Evolutionary conservation across 2,888 invertebrate genomes (phyloP).

Genomic region (Caenorhabditis uteleia): DNA sequence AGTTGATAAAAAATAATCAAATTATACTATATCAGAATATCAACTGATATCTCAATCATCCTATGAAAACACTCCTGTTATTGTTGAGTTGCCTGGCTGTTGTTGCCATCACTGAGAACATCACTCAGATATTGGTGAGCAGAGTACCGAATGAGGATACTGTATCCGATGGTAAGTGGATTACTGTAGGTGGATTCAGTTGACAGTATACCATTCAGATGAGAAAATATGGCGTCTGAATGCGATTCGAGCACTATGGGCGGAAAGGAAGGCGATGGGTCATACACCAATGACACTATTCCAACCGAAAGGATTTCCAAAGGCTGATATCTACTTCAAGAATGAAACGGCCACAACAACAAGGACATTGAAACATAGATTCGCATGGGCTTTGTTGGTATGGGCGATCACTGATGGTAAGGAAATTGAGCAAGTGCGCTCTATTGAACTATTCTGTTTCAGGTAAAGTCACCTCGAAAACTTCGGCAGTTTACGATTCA

Average conservation of each 20-base stretch:
- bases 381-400: constrained; percentile 59
- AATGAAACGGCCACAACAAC: constrained; percentile 56
- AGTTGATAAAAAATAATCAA: too few species aligned
- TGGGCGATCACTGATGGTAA: constrained; percentile 62
- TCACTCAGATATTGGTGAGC: constrained; percentile 19
- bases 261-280: constrained; percentile 53
- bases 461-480: constrained; percentile 37
- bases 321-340: constrained; percentile 57
- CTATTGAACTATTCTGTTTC: background rate
- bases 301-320: constrained; percentile 44
- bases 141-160: constrained; percentile 21
- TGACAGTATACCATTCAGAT: constrained; percentile 37
- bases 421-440: background rate
- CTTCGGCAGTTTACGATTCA: constrained; percentile 60
- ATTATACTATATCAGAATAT: too few species aligned
- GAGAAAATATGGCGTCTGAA: constrained; percentile 47
- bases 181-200: background rate
- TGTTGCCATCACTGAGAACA: constrained; percentile 7
- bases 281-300: constrained; percentile 53
- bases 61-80: too few species aligned
- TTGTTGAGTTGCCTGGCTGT: background rate
- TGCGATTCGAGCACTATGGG: constrained; percentile 55
- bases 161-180: constrained; percentile 10
- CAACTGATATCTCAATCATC: too few species aligned
- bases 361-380: constrained; percentile 60